These are phyloP conservation scores for Tamias sibiricus DNA, from an alignment of 2,113 vertebrate genomes.

Conservation along the genomic window DNA sequence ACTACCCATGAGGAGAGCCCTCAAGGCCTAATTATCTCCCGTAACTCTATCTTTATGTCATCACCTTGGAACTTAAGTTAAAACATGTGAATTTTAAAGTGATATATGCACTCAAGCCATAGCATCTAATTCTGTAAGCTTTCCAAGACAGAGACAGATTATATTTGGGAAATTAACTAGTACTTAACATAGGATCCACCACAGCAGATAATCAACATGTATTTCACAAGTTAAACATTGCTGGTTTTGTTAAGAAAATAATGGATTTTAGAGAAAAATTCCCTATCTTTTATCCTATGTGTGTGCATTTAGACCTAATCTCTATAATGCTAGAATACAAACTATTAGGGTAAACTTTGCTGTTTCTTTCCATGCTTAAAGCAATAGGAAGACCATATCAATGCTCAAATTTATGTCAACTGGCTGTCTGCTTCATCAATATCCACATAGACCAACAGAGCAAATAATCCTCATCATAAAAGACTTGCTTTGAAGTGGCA, in stretches of 20 bases:
- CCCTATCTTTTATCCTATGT: neutral
- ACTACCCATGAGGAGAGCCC: neutral
- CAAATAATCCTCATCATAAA: conserved; percentile 40
- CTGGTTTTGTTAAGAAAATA: neutral
- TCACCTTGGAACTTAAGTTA: neutral
- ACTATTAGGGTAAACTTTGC: neutral
- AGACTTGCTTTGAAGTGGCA: conserved; percentile 13
- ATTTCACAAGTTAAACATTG: neutral
- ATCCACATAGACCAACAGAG: neutral
- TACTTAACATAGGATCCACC: neutral
- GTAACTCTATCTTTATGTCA: neutral
- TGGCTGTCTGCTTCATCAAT: neutral
- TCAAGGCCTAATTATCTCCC: neutral
- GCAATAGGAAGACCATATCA: neutral
- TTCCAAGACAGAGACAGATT: neutral
- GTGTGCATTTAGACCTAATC: neutral
- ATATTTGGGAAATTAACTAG: neutral
- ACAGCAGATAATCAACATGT: neutral
- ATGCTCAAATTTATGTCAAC: neutral
- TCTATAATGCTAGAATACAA: neutral
- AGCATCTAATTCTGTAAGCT: neutral
- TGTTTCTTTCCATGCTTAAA: neutral
- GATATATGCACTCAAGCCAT: neutral
- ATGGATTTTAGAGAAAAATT: neutral
- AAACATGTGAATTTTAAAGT: neutral